phyloP scores from a whole-genome alignment of 2,888 invertebrate genomes.

The Candidula unifasciata region DNA sequence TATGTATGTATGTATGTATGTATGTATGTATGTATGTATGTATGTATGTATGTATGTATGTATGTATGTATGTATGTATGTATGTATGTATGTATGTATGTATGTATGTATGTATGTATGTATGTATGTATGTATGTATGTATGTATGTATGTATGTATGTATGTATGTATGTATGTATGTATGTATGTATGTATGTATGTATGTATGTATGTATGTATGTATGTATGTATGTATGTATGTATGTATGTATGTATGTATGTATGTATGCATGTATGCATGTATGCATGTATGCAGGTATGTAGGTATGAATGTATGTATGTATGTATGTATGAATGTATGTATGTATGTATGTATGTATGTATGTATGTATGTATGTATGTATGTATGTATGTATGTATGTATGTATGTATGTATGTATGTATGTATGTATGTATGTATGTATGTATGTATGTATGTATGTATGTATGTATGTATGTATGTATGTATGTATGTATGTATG shows the following conservation, averaged over 20 bases:
- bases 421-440: neutral
- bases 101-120: neutral
- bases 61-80: neutral
- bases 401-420: constrained; percentile 1
- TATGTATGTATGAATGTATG: neutral
- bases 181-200: constrained; percentile 1
- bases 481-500: neutral
- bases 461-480: neutral
- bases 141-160: neutral
- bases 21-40: neutral
- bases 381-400: neutral
- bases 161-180: neutral
- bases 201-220: neutral
- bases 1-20: neutral
- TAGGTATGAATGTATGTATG: too few species aligned
- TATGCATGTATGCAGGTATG: too few species aligned
- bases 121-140: neutral
- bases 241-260: neutral
- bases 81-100: neutral
- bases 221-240: constrained; percentile 1
- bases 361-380: neutral
- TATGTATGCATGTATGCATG: neutral
- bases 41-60: neutral
- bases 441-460: constrained; percentile 1
- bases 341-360: neutral